Conservation (phyloP, 1,140 invertebrate species). For the Maniola jurtina region DNA sequence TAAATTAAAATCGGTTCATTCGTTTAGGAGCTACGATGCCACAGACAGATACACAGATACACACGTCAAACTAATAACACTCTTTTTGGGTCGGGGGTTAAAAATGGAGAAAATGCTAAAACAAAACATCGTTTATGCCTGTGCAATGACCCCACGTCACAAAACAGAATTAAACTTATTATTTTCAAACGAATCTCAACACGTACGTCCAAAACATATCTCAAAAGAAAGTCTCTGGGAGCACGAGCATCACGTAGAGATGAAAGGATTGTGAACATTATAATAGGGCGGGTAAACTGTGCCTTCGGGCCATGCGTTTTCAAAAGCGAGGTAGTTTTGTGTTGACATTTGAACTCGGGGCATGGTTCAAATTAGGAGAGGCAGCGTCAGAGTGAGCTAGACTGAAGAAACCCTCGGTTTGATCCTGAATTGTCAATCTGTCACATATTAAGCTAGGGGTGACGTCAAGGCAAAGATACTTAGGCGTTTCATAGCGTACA, state of each 20-base stretch:
- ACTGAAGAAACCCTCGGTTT: no score
- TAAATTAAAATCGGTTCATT: no score
- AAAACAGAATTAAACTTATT: background rate
- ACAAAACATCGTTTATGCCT: background rate
- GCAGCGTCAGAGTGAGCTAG: no score
- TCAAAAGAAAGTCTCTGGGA: background rate
- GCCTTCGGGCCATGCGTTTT: constrained; percentile 14
- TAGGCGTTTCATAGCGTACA: no score
- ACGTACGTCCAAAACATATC: constrained; percentile 7
- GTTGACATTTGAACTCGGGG: constrained; percentile 21
- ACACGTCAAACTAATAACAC: no score
- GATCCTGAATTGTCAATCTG: no score
- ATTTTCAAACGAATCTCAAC: constrained; percentile 7
- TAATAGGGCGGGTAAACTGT: constrained; percentile 13
- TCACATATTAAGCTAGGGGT: no score
- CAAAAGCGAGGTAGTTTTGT: constrained; percentile 16
- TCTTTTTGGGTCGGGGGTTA: no score
- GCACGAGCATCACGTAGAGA: constrained; percentile 1
- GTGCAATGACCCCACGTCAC: constrained; percentile 4
- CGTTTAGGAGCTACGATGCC: no score
- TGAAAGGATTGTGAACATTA: constrained; percentile 15
- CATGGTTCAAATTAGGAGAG: background rate
- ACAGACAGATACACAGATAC: no score
- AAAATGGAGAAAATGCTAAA: background rate
- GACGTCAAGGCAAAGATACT: no score